Conservation (phyloP, 2,888 invertebrate species). For the Notocelia uddmanniana region DNA sequence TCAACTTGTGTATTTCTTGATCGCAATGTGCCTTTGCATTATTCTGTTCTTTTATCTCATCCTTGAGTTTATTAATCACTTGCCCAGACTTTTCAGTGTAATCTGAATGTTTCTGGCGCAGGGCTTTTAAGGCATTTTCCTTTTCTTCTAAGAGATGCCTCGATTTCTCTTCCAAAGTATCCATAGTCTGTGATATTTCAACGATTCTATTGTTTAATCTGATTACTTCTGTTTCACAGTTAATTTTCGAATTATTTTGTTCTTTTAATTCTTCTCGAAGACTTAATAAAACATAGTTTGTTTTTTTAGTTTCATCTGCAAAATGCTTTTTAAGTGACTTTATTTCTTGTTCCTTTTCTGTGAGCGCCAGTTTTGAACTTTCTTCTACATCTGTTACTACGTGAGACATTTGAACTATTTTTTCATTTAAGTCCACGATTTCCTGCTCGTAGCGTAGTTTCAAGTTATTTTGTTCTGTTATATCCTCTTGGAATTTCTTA, state of each 20-base stretch:
- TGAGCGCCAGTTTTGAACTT: slow-evolving; percentile 62
- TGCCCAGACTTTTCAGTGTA: neutral
- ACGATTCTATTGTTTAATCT: neutral
- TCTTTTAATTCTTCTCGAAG: slow-evolving; percentile 67
- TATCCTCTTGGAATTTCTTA: neutral
- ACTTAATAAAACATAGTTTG: neutral
- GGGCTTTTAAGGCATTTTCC: neutral
- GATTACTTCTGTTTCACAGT: slow-evolving; percentile 59
- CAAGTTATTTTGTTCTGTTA: slow-evolving; percentile 10
- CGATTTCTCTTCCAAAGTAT: neutral
- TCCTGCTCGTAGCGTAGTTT: slow-evolving; percentile 46
- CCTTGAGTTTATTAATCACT: slow-evolving; percentile 2
- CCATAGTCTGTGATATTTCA: neutral
- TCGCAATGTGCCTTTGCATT: neutral
- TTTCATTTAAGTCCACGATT: slow-evolving; percentile 65
- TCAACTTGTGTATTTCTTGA: slow-evolving; percentile 5
- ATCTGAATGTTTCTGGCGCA: neutral
- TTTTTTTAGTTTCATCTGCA: slow-evolving; percentile 61
- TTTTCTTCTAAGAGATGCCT: neutral
- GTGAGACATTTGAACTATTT: slow-evolving; percentile 72
- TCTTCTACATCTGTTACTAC: slow-evolving; percentile 66
- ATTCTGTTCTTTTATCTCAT: neutral
- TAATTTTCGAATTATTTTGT: slow-evolving; percentile 63
- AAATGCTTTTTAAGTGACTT: slow-evolving; percentile 70
- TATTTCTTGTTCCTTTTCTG: slow-evolving; percentile 69